Percentiles rank a stretch among this genome's conserved stretches.
Conservation (phyloP, 1,140 invertebrate species). For the Drosophila kohkoa region DNA sequence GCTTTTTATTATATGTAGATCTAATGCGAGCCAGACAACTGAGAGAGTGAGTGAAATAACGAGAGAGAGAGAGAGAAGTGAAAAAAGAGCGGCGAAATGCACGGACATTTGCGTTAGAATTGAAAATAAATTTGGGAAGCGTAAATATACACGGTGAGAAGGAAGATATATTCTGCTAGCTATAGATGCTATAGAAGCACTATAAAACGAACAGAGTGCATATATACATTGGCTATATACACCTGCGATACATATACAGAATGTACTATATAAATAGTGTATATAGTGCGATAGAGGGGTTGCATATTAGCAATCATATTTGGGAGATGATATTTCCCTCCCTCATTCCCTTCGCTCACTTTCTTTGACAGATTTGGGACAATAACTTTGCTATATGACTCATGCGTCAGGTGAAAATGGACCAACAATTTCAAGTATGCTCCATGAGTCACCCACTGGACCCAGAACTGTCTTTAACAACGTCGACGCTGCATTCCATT, state of each 20-base stretch:
- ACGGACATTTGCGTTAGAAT: conserved; percentile 53
- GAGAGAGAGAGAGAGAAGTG: conserved; percentile 31
- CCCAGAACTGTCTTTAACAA: neutral
- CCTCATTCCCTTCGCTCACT: neutral
- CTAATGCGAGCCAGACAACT: conserved; percentile 32
- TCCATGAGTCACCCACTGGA: conserved; percentile 33
- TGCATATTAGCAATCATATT: conserved; percentile 30
- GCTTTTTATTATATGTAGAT: conserved; percentile 60
- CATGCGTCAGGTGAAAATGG: conserved; percentile 64
- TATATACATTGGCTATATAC: conserved; percentile 32
- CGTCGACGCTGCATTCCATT: conserved; percentile 28
- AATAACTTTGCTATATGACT: conserved; percentile 54
- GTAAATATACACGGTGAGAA: conserved; percentile 76
- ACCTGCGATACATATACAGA: conserved; percentile 25
- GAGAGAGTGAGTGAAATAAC: conserved; percentile 38
- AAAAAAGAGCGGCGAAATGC: conserved; percentile 17
- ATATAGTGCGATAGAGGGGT: conserved; percentile 30
- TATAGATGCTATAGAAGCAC: conserved; percentile 52
- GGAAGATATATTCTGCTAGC: conserved; percentile 59
- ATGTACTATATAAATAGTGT: conserved; percentile 18
- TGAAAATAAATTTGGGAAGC: conserved; percentile 70
- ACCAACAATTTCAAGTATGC: conserved; percentile 21
- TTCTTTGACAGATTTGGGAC: conserved; percentile 63
- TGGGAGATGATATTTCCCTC: conserved; percentile 11
- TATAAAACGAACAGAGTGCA: conserved; percentile 64